These are phyloP conservation scores for Eriocheir sinensis DNA, from an alignment of 1,140 invertebrate species.

Conservation along the genomic window DNA sequence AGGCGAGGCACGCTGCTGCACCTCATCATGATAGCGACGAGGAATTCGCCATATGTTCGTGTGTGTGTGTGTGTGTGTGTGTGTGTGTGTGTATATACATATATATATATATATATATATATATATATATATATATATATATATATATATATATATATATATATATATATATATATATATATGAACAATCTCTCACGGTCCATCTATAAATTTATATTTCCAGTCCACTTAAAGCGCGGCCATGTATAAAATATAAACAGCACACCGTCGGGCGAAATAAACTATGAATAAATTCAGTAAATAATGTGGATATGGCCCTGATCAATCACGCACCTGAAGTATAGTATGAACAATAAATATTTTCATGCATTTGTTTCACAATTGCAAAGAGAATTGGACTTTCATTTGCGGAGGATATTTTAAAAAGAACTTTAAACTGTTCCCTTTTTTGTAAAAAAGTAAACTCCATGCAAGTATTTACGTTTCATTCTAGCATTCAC, in stretches of 20 bases:
- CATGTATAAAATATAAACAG: slow-evolving; percentile 8
- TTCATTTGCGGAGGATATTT: too few species aligned
- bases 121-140: too few species aligned
- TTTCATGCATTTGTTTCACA: not conserved
- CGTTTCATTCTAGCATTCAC: too few species aligned
- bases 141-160: not conserved
- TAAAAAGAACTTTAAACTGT: too few species aligned
- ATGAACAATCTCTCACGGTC: not conserved
- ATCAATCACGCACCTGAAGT: not conserved
- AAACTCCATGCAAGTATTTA: too few species aligned
- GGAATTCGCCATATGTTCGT: too few species aligned
- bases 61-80: too few species aligned
- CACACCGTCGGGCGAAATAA: not conserved
- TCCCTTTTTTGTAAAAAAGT: too few species aligned
- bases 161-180: not conserved
- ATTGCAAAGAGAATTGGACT: not conserved
- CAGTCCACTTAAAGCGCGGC: not conserved
- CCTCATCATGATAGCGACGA: too few species aligned
- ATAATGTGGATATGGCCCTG: not conserved
- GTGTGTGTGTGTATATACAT: too few species aligned
- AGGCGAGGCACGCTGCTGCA: too few species aligned
- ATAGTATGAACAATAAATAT: slow-evolving; percentile 6
- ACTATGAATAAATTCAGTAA: not conserved
- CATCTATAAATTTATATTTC: not conserved
- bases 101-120: too few species aligned